Percentiles rank a stretch among this genome's conserved stretches.
phyloP scores from a whole-genome alignment of 2,113 vertebrate species.

The Pteruthius melanotis region DNA sequence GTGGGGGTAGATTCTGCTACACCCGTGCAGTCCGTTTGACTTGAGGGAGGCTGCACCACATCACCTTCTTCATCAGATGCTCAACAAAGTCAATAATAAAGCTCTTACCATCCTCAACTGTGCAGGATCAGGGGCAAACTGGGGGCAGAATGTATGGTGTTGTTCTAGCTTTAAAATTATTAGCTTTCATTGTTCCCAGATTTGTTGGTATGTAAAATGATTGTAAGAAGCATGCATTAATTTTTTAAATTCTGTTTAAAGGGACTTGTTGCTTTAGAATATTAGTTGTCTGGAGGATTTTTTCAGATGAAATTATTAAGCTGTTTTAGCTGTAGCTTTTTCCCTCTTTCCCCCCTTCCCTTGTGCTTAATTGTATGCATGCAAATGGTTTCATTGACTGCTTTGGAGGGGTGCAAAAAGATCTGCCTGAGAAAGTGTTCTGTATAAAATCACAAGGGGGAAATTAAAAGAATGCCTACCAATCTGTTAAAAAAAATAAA shows the following conservation, averaged over 20 bases:
- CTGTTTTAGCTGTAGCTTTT: neutral
- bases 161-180: neutral
- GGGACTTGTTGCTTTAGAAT: neutral
- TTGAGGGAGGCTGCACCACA: neutral
- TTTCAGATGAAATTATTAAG: conserved; percentile 1
- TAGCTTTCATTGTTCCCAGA: neutral
- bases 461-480: conserved; percentile 50
- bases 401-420: conserved; percentile 26
- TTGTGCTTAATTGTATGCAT: conserved; percentile 42
- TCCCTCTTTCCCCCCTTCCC: neutral
- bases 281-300: neutral
- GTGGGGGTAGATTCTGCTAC: neutral
- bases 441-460: conserved; percentile 43
- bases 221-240: neutral
- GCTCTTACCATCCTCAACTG: neutral
- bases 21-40: neutral
- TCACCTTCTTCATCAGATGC: neutral
- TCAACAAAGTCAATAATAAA: neutral
- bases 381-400: conserved; percentile 40
- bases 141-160: neutral
- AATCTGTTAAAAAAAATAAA: conserved; percentile 67
- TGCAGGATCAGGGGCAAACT: neutral
- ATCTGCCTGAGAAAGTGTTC: conserved; percentile 43
- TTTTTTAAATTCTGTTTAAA: neutral
- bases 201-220: neutral